These are phyloP conservation scores for Catocala nupta DNA, from an alignment of 2,888 invertebrate species.

Conservation along the genomic window DNA sequence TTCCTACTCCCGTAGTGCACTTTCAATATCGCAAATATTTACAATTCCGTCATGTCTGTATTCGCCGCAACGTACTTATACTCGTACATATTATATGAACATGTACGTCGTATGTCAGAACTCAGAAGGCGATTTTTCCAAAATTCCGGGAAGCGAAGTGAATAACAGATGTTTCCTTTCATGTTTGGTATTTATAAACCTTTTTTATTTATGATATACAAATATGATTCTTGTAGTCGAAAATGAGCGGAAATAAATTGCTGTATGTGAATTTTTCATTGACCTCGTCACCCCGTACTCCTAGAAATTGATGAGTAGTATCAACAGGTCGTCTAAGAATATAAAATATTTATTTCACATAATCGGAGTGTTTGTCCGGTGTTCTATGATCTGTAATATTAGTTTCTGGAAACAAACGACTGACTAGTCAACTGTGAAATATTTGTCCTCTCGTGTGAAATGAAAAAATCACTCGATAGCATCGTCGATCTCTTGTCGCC, in stretches of 20 bases:
- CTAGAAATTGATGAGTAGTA: slow-evolving; percentile 37
- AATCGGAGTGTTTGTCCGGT: slow-evolving; percentile 15
- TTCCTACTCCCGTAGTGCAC: slow-evolving; percentile 38
- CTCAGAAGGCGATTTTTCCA: slow-evolving; percentile 29
- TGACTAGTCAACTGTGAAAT: slow-evolving; percentile 11
- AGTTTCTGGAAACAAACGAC: slow-evolving; percentile 14
- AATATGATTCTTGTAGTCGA: slow-evolving; percentile 59
- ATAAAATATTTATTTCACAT: slow-evolving; percentile 13
- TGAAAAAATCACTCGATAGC: slow-evolving; percentile 7
- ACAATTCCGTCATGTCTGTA: slow-evolving; percentile 34
- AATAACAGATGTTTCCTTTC: slow-evolving; percentile 68
- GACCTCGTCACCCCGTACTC: slow-evolving; percentile 52
- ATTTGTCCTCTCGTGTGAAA: slow-evolving; percentile 13
- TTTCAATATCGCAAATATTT: slow-evolving; percentile 48
- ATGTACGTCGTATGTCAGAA: slow-evolving; percentile 26
- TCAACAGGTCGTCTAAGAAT: slow-evolving; percentile 28
- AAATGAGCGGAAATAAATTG: slow-evolving; percentile 60
- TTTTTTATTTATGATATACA: slow-evolving; percentile 48
- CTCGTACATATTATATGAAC: slow-evolving; percentile 33
- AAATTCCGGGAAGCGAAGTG: slow-evolving; percentile 41
- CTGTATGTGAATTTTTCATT: slow-evolving; percentile 55
- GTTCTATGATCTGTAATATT: slow-evolving; percentile 14
- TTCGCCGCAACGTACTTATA: slow-evolving; percentile 25
- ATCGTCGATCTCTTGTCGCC: neutral
- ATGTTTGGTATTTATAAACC: slow-evolving; percentile 56